Conservation (phyloP, 2,113 vertebrate species). For the Coturnix japonica region DNA sequence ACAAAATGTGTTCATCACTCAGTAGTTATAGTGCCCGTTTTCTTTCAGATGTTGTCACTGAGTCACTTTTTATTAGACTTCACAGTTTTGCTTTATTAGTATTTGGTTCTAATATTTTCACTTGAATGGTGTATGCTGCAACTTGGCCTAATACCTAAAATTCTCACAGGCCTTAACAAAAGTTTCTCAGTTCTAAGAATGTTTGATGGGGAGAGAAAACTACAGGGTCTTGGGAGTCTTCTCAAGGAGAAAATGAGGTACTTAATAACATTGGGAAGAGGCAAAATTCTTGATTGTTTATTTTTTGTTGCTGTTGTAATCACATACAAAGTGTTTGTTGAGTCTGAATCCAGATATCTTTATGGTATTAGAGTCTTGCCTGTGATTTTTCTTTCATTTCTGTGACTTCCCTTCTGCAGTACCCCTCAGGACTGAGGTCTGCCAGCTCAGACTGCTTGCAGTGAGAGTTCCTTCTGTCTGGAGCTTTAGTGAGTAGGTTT, state of each 20-base stretch:
- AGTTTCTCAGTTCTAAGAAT: neutral
- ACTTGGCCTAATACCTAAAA: neutral
- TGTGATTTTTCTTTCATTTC: neutral
- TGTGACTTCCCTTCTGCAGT: neutral
- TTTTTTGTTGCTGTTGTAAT: neutral
- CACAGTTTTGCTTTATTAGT: neutral
- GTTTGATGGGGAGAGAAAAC: neutral
- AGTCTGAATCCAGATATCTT: neutral
- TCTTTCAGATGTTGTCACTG: neutral
- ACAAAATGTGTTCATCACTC: neutral
- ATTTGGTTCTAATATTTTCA: neutral
- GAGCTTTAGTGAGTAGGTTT: neutral
- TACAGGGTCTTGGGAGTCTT: neutral
- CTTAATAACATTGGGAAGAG: neutral
- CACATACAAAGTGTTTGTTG: fast-evolving
- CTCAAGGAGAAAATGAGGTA: neutral
- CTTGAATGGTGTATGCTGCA: neutral
- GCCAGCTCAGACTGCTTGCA: neutral
- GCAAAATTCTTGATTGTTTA: neutral
- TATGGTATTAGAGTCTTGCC: neutral
- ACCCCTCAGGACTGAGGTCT: neutral
- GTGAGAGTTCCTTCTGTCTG: neutral
- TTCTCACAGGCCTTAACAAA: neutral
- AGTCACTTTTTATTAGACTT: neutral
- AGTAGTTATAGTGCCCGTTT: neutral